Base-by-base conservation (phyloP, 2,113 vertebrate species). In the Scomber colias region DNA sequence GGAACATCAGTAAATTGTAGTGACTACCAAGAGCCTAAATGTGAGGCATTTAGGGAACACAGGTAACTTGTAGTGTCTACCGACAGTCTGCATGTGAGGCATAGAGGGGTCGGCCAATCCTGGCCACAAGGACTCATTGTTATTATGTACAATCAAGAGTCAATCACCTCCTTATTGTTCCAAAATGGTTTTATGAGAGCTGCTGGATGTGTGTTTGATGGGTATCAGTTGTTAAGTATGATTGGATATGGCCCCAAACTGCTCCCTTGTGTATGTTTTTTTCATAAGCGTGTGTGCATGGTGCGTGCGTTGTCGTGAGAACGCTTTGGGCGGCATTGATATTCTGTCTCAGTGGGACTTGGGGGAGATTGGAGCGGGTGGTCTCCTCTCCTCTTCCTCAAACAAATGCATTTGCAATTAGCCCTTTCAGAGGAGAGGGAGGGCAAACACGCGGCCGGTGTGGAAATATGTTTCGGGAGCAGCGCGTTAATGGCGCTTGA, bases 361-460 rank as follows among this genome's bases (percentile, higher is more conserved):
- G 71, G 53, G 80, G 85, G 81, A 81, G 69, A 56, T 55, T 35
- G 59, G 56, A 81, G 83, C 70, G 50, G 83, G 74, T 30, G 84
- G 71, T 71, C 81, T 84, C 77, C 81, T 89, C 81, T 93, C 88
- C 82, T 92, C 89, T 85, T 94, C 91, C 88, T 95, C 94, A 95
- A 95, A 95, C 94, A 95, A 94, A 95, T 93, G 94, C 94, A 92
- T 95, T 89, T 91, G 92, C 93, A 94, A 95, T 95, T 94, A 95
- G 94, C 92, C 92, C 91, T 93, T 95, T 95, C 92, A 93, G 92
- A 92, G 63, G 80, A 86, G 90, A 87, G 90, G 87, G 91, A 92
- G 93, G 89, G 93, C 93, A 94, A 92, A 94, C 93, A 93, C 35
- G 71, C 84, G 78, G 82, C 84, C 79, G 67, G 81, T 69, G 68